Conservation (phyloP, 2,888 invertebrate genomes). For the Liodrosophila aerea region DNA sequence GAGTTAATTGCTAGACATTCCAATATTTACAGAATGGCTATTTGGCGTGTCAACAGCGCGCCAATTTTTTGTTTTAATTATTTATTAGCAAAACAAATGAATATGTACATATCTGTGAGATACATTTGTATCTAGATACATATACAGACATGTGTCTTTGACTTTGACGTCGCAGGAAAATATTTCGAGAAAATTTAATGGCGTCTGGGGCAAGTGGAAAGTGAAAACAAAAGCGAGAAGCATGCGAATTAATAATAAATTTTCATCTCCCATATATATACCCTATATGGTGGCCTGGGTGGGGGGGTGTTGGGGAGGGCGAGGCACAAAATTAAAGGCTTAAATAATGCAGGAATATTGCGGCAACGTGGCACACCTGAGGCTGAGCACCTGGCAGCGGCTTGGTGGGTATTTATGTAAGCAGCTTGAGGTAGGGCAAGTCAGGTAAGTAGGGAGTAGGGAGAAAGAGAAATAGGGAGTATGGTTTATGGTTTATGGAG, state of each 20-base stretch:
- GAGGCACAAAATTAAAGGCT: conserved; percentile 16
- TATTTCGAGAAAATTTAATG: conserved; percentile 31
- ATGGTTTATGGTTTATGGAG: no score
- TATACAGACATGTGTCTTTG: conserved; percentile 47
- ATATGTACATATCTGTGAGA: conserved; percentile 1
- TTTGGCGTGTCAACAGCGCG: conserved; percentile 56
- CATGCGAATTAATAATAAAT: conserved; percentile 12
- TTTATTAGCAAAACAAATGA: conserved; percentile 46
- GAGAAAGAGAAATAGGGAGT: no score
- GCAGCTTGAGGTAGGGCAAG: no score
- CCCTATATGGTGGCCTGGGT: not conserved
- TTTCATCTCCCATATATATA: not conserved
- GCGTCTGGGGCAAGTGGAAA: conserved; percentile 23
- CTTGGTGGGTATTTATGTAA: conserved; percentile 31
- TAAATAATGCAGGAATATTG: conserved; percentile 28
- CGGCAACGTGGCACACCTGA: no score
- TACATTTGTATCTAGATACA: conserved; percentile 15
- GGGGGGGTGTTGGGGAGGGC: conserved; percentile 23
- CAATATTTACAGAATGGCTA: conserved; percentile 34
- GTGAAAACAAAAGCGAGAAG: conserved; percentile 47
- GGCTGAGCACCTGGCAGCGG: conserved; percentile 30
- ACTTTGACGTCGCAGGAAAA: conserved; percentile 63
- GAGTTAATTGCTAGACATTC: conserved; percentile 24
- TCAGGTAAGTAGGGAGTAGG: no score
- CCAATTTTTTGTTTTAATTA: conserved; percentile 26